Evolutionary conservation across 1,140 invertebrate genomes (phyloP).

Genomic region (Trialeurodes vaporariorum): DNA sequence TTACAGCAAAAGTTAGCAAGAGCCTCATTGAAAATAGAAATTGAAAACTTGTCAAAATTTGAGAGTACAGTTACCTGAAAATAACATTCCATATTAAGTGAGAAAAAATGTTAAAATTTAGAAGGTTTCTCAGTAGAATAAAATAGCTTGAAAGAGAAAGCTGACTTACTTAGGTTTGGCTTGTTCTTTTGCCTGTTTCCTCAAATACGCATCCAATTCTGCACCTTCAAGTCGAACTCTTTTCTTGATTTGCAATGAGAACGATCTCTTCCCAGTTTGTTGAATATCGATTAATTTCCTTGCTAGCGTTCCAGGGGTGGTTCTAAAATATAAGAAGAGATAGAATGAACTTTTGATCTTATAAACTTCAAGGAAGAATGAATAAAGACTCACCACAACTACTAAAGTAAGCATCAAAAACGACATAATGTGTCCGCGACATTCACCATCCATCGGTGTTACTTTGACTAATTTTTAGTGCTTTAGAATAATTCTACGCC

Average conservation of each 20-base stretch:
- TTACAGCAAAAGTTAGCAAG: no score
- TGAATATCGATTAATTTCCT: constrained; percentile 63
- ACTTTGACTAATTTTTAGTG: no score
- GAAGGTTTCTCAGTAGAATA: background rate
- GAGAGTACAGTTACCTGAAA: no score
- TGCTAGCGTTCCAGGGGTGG: constrained; percentile 70
- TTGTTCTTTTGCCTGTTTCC: constrained; percentile 35
- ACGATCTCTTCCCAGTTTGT: constrained; percentile 56
- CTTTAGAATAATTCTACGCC: no score
- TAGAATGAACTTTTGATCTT: no score
- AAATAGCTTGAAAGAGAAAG: constrained; percentile 4
- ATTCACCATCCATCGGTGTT: no score
- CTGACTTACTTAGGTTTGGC: constrained; percentile 29
- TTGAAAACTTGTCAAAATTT: no score
- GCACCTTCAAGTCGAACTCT: constrained; percentile 73
- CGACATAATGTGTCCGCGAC: no score
- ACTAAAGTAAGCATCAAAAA: no score
- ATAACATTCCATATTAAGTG: constrained; percentile 14
- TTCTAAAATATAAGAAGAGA: constrained; percentile 36
- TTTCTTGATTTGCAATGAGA: constrained; percentile 63
- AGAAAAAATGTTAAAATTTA: constrained; percentile 11
- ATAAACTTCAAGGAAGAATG: no score
- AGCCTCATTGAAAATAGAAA: no score
- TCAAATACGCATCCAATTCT: constrained; percentile 83
- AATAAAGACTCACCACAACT: no score